Conservation (phyloP, 1,140 invertebrate genomes). For the Euura lappo region DNA sequence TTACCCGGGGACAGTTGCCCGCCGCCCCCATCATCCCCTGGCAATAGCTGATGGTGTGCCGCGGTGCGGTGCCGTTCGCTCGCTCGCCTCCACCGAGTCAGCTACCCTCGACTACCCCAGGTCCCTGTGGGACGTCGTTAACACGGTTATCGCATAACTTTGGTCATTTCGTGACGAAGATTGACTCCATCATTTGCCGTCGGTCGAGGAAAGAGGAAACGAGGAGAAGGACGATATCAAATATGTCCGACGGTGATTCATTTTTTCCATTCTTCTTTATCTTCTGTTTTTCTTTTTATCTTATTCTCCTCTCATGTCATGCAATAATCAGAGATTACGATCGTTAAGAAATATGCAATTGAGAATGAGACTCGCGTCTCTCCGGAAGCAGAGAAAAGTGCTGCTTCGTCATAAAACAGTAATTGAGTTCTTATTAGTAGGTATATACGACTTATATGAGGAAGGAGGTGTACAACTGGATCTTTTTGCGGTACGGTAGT, state of each 20-base stretch:
- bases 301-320: too few relatives aligned
- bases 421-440: slow-evolving; percentile 4
- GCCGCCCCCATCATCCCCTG: slow-evolving; percentile 8
- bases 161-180: slow-evolving; percentile 4
- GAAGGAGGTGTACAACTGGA: neutral
- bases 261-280: too few relatives aligned
- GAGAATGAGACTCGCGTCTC: neutral
- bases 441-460: neutral
- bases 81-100: neutral
- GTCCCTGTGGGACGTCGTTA: neutral
- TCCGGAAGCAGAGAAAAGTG: neutral
- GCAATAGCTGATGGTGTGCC: neutral
- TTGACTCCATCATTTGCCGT: slow-evolving; percentile 2
- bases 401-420: neutral
- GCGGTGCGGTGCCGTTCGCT: neutral
- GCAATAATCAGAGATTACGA: too few relatives aligned
- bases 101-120: slow-evolving; percentile 6
- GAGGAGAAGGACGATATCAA: neutral
- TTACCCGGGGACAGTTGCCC: slow-evolving; percentile 31
- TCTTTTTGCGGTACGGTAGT: neutral
- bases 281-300: too few relatives aligned
- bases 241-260: too few relatives aligned
- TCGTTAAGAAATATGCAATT: too few relatives aligned
- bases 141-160: slow-evolving; percentile 7
- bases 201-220: neutral